Conservation (phyloP, 2,888 invertebrate species). For the Ptychoptera albimana region DNA sequence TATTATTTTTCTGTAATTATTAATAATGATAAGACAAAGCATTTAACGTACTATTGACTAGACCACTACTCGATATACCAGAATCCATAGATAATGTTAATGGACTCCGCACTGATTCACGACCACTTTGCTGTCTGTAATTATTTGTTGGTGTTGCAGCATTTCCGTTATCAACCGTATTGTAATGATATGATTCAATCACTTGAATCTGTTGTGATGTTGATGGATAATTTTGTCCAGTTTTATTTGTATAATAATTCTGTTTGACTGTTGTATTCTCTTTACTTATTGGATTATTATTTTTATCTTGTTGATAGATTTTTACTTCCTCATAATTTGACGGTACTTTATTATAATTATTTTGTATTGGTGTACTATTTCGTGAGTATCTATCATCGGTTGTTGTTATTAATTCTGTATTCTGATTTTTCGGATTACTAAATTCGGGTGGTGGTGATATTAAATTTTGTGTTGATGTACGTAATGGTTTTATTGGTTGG, state of each 20-base stretch:
- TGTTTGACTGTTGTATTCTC: slow-evolving; percentile 3
- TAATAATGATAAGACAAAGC: neutral
- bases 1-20: neutral
- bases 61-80: slow-evolving; percentile 47
- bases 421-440: slow-evolving; percentile 7
- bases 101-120: slow-evolving; percentile 30
- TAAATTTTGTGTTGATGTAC: slow-evolving; percentile 7
- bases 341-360: neutral
- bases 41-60: slow-evolving; percentile 15
- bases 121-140: slow-evolving; percentile 12
- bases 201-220: slow-evolving; percentile 8
- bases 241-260: no score
- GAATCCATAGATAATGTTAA: slow-evolving; percentile 83
- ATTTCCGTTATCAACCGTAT: slow-evolving; percentile 4
- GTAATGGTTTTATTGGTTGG: slow-evolving; percentile 1
- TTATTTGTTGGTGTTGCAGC: neutral
- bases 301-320: no score
- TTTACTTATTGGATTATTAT: slow-evolving; percentile 1
- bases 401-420: no score
- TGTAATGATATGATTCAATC: slow-evolving; percentile 11
- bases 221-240: neutral
- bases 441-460: slow-evolving; percentile 14
- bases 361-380: slow-evolving; percentile 1
- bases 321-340: no score
- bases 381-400: no score